Conservation (phyloP, 2,797 vertebrate genomes). For the Pseudochirops corinnae region DNA sequence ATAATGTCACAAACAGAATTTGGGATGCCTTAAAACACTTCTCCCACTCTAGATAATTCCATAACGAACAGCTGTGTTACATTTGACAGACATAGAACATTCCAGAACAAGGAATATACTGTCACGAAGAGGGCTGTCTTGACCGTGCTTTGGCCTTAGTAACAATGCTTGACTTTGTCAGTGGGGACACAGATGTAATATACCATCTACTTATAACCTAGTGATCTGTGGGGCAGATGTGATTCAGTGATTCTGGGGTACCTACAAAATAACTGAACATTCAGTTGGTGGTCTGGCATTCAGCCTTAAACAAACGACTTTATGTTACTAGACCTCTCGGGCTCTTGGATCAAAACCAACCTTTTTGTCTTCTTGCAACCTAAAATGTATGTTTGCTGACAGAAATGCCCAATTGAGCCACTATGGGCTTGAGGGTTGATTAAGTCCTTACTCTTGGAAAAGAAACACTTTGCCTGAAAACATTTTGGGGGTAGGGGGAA, state of each 20-base stretch:
- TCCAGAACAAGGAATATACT: not conserved
- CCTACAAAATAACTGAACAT: not conserved
- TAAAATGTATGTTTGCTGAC: slow-evolving; percentile 32
- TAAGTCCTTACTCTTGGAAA: slow-evolving; percentile 54
- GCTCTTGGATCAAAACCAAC: slow-evolving; percentile 21
- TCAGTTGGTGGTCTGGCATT: not conserved
- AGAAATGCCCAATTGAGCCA: slow-evolving; percentile 55
- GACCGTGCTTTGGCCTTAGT: not conserved
- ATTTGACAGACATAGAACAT: not conserved
- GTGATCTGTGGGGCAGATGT: slow-evolving; percentile 13
- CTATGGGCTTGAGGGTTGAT: slow-evolving; percentile 38
- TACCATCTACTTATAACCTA: not conserved
- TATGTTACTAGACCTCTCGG: not conserved
- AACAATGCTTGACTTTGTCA: not conserved
- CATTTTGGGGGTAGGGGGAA: not conserved
- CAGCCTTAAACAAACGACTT: not conserved
- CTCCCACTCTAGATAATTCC: not conserved
- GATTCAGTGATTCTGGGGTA: not conserved
- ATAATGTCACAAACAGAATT: not conserved
- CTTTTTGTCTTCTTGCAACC: slow-evolving; percentile 24
- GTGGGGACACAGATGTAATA: not conserved
- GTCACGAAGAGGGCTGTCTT: not conserved
- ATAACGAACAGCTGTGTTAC: not conserved
- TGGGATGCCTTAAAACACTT: not conserved
- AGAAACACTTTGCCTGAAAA: slow-evolving; percentile 30